A percentile compares a stretch with the other conserved stretches of the same genome.
Evolutionary conservation across 2,797 vertebrate genomes (phyloP).

Genomic region (Sciaenops ocellatus): DNA sequence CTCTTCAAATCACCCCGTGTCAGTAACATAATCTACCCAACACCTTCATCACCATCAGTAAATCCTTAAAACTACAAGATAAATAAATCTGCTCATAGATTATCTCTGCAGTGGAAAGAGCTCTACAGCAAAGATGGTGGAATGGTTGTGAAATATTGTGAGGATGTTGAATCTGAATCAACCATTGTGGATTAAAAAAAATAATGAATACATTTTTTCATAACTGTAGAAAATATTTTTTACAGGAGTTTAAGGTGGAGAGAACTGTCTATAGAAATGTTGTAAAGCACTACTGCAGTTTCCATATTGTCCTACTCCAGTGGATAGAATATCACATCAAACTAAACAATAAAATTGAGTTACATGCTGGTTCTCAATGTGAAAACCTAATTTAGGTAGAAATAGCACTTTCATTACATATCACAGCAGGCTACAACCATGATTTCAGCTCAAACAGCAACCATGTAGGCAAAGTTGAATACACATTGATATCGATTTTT

Average conservation of each 20-base stretch:
- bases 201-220: too few species aligned
- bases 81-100: background rate
- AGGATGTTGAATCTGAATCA: too few species aligned
- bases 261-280: background rate
- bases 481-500: background rate
- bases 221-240: too few species aligned
- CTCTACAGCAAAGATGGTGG: too few species aligned
- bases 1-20: background rate
- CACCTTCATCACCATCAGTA: background rate
- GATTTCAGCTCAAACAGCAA: conserved; percentile 1
- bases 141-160: too few species aligned
- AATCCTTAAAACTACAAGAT: background rate
- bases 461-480: background rate
- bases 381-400: background rate
- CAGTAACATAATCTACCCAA: background rate
- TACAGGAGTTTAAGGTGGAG: background rate
- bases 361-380: background rate
- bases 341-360: background rate
- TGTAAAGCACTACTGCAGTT: background rate
- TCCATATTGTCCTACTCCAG: background rate
- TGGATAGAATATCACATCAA: background rate
- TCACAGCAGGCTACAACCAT: background rate
- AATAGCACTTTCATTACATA: background rate
- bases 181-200: too few species aligned
- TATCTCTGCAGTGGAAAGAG: background rate